Percentiles rank a stretch among this genome's conserved stretches.
Evolutionary conservation across 2,888 invertebrate genomes (phyloP).

Genomic region (Papilio elwesi): DNA sequence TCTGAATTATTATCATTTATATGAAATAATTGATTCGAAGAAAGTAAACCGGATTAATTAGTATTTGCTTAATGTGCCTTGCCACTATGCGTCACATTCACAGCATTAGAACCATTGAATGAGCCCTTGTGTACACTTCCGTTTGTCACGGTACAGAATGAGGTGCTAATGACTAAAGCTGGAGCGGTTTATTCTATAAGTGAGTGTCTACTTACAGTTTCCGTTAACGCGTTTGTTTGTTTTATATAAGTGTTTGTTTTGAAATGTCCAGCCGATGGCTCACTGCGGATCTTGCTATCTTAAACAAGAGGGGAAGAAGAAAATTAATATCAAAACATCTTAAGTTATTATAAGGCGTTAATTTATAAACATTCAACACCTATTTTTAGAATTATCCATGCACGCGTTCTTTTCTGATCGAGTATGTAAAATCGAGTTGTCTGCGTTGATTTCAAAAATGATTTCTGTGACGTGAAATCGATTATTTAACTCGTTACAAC

Average conservation of each 20-base stretch:
- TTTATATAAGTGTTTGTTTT: conserved; percentile 28
- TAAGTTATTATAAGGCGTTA: conserved; percentile 11
- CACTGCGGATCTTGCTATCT: conserved; percentile 14
- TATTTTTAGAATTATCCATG: conserved; percentile 16
- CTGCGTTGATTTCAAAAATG: conserved; percentile 8
- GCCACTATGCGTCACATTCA: conserved; percentile 21
- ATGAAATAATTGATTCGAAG: background rate
- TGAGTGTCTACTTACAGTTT: conserved; percentile 19
- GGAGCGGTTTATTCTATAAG: conserved; percentile 2
- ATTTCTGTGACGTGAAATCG: conserved; percentile 31
- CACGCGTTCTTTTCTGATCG: background rate
- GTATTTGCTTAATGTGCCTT: too few relatives aligned
- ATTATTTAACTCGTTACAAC: conserved; percentile 18
- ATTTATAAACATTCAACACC: background rate
- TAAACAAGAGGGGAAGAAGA: conserved; percentile 10
- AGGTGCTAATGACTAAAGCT: conserved; percentile 28
- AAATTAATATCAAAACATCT: conserved; percentile 21
- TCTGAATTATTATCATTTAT: too few relatives aligned
- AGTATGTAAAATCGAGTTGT: background rate
- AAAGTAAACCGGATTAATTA: background rate
- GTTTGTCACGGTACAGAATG: conserved; percentile 14
- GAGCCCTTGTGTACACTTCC: background rate
- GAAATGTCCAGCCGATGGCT: conserved; percentile 24
- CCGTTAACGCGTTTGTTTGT: conserved; percentile 29
- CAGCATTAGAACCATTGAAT: background rate